These are phyloP conservation scores for Leptura quadrifasciata DNA, from an alignment of 2,888 invertebrate species.

Conservation along the genomic window DNA sequence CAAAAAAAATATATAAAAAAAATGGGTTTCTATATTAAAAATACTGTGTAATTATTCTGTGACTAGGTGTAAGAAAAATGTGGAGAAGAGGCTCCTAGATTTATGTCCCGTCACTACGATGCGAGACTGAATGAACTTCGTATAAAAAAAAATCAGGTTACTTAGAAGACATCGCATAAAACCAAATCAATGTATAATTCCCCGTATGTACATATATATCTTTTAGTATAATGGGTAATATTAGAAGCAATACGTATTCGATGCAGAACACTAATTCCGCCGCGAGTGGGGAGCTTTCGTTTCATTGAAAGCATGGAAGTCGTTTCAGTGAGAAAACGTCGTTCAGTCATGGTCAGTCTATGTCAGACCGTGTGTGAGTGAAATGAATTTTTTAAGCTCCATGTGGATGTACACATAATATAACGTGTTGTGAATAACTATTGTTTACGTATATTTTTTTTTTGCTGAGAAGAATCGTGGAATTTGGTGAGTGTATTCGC, in stretches of 20 bases:
- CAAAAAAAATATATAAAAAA: no score
- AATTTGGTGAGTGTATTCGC: constrained; percentile 8
- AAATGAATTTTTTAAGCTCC: constrained; percentile 50
- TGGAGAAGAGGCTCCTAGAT: no score
- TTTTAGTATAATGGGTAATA: constrained; percentile 50
- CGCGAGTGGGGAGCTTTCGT: constrained; percentile 55
- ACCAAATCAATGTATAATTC: constrained; percentile 1
- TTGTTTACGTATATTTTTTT: constrained; percentile 23
- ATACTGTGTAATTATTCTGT: no score
- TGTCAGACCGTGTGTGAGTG: constrained; percentile 62
- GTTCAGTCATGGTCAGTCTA: constrained; percentile 58
- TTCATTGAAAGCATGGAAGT: constrained; percentile 63
- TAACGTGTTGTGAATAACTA: constrained; percentile 40
- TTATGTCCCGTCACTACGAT: no score
- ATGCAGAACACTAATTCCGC: constrained; percentile 35
- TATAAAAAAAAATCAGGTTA: neutral
- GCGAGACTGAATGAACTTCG: neutral
- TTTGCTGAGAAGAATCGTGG: neutral
- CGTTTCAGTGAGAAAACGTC: constrained; percentile 60
- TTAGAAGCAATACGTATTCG: constrained; percentile 51
- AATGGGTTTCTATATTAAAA: no score
- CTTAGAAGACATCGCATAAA: neutral
- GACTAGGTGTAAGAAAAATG: no score
- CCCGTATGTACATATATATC: neutral
- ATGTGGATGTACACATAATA: constrained; percentile 54